A percentile compares a stretch with the other conserved stretches of the same genome.
Evolutionary conservation across 2,797 vertebrate species (phyloP).

Genomic region (Enteromius viviparus): DNA sequence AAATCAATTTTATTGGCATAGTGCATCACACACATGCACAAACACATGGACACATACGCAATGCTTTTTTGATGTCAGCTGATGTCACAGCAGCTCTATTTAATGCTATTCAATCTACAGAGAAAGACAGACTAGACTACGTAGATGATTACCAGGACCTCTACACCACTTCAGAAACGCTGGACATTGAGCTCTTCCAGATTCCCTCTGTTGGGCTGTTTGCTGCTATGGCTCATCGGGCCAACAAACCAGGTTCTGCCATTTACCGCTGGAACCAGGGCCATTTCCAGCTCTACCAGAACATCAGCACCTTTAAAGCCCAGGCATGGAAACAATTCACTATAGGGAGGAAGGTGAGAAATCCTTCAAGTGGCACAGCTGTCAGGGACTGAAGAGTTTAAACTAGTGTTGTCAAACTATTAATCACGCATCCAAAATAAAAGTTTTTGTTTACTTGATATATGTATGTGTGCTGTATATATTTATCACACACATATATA

Average conservation of each 20-base stretch:
- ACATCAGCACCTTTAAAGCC: conserved; percentile 88
- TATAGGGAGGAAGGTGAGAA: conserved; percentile 85
- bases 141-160: conserved; percentile 83
- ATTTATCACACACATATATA: too few relatives aligned
- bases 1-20: background rate
- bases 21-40: background rate
- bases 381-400: background rate
- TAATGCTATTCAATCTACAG: conserved; percentile 65
- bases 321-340: conserved; percentile 93
- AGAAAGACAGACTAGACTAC: conserved; percentile 86
- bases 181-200: conserved; percentile 90
- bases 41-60: background rate
- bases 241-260: conserved; percentile 78
- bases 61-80: background rate
- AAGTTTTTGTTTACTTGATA: too few relatives aligned
- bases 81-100: background rate
- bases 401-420: too few relatives aligned
- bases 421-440: too few relatives aligned
- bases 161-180: conserved; percentile 87
- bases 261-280: conserved; percentile 87
- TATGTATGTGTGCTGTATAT: too few relatives aligned
- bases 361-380: background rate
- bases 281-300: conserved; percentile 89
- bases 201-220: conserved; percentile 87
- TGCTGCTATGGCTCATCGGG: conserved; percentile 85